These are phyloP conservation scores for Agapornis canus DNA, from an alignment of 2,797 vertebrate genomes.

Conservation along the genomic window DNA sequence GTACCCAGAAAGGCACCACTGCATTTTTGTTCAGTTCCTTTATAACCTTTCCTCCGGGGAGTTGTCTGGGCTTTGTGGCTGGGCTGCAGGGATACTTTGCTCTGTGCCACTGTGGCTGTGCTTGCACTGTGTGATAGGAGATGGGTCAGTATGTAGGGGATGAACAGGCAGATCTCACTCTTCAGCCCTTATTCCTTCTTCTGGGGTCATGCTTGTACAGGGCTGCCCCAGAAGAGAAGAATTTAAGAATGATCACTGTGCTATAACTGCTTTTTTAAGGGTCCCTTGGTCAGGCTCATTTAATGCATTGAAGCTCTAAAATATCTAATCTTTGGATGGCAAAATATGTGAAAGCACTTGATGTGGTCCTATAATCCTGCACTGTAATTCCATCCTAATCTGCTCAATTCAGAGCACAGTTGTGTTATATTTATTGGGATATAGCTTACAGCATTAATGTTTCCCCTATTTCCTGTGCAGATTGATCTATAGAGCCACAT, in stretches of 20 bases:
- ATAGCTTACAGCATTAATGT: not conserved
- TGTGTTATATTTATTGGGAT: not conserved
- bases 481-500: not conserved
- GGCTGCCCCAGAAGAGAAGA: not conserved
- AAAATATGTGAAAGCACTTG: not conserved
- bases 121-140: rapidly evolving
- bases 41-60: not conserved
- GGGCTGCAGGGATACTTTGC: not conserved
- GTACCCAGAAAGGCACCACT: not conserved
- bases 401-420: not conserved
- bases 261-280: not conserved
- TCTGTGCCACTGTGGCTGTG: rapidly evolving
- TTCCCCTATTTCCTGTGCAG: not conserved
- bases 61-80: rapidly evolving
- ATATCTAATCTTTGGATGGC: constrained; percentile 4
- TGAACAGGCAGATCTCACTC: rapidly evolving
- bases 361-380: constrained; percentile 12
- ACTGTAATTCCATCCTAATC: not conserved
- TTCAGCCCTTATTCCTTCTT: not conserved
- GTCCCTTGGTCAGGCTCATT: not conserved
- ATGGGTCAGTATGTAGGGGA: rapidly evolving
- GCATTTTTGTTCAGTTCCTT: not conserved
- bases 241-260: not conserved
- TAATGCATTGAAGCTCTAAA: not conserved
- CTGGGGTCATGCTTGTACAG: rapidly evolving